Conservation (phyloP, 2,113 vertebrate genomes). For the Vidua chalybeata region DNA sequence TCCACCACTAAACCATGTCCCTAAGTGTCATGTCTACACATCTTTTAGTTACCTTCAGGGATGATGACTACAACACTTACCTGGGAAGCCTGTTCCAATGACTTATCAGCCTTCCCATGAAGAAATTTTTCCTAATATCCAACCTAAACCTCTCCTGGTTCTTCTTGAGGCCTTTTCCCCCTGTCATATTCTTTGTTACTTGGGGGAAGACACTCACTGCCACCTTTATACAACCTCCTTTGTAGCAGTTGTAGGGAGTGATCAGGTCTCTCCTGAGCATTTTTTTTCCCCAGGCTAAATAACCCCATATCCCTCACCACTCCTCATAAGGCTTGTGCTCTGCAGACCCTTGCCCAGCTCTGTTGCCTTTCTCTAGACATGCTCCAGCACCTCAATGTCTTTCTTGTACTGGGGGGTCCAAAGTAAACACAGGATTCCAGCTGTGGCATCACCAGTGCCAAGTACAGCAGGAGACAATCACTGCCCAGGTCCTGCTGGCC, state of each 20-base stretch:
- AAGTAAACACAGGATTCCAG: neutral
- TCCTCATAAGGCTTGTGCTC: neutral
- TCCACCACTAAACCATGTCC: neutral
- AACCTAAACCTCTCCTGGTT: neutral
- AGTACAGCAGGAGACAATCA: neutral
- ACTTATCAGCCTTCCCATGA: neutral
- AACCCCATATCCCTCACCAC: rapidly evolving
- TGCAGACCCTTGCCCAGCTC: neutral
- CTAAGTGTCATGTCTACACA: neutral
- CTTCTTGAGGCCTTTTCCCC: neutral
- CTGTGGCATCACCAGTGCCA: rapidly evolving
- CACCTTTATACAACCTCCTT: neutral
- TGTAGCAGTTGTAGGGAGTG: neutral
- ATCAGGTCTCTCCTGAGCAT: neutral
- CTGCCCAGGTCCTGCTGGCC: neutral
- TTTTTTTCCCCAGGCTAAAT: neutral
- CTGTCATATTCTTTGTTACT: neutral
- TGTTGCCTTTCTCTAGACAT: rapidly evolving
- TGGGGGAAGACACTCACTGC: neutral
- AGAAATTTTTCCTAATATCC: neutral
- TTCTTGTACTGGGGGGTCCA: neutral
- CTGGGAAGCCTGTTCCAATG: neutral
- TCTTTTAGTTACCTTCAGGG: neutral
- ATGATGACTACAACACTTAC: neutral
- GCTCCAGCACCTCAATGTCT: neutral